Conservation (phyloP, 2,113 vertebrate genomes). For the Callionymus lyra region DNA sequence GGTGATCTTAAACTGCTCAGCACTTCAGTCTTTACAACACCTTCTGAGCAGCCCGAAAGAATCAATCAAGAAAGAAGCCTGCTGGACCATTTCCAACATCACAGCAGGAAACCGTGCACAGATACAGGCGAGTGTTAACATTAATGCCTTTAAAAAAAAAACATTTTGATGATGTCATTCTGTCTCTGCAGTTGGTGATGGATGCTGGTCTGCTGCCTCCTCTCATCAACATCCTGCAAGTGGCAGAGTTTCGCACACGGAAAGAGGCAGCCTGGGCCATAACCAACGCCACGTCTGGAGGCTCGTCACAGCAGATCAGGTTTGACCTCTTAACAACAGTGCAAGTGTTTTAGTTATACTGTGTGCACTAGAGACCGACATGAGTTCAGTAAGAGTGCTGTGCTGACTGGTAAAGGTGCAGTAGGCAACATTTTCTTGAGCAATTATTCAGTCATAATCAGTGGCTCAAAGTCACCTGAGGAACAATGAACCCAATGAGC, state of each 20-base stretch:
- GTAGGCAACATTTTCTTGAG: no score
- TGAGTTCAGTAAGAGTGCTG: no score
- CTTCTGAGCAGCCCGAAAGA: constrained; percentile 94
- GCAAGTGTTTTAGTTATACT: no score
- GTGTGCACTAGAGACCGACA: no score
- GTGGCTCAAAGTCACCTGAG: no score
- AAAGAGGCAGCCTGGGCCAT: constrained; percentile 98
- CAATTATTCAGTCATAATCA: no score
- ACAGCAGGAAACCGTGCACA: constrained; percentile 95
- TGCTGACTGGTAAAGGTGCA: no score
- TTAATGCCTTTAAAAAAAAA: no score
- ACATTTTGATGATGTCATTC: background rate
- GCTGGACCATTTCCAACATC: constrained; percentile 98
- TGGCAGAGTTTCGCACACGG: constrained; percentile 92
- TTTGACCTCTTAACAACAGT: constrained; percentile 11
- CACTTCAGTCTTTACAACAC: constrained; percentile 89
- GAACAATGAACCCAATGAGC: no score
- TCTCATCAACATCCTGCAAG: constrained; percentile 92
- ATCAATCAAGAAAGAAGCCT: constrained; percentile 97
- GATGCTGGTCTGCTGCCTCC: constrained; percentile 88
- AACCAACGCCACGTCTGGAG: constrained; percentile 93
- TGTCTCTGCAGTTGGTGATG: constrained; percentile 79
- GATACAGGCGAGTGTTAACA: constrained; percentile 76
- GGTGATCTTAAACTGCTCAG: constrained; percentile 98
- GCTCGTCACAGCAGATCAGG: constrained; percentile 92